Percentiles rank a stretch among this genome's conserved stretches.
These are phyloP conservation scores for Ovis aries DNA, from an alignment of 2,113 vertebrate species.

Conservation along the genomic window DNA sequence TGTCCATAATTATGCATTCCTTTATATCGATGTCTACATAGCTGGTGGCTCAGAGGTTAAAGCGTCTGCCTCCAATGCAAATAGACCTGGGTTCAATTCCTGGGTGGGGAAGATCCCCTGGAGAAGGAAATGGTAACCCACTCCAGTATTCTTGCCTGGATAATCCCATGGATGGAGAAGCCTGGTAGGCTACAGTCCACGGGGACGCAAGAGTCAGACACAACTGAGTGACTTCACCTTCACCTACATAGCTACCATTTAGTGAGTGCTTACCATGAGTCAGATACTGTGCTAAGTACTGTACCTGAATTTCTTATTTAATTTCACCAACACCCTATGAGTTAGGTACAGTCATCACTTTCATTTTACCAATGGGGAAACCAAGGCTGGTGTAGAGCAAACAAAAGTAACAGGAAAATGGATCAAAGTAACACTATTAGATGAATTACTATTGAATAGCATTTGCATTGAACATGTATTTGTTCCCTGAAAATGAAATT, in stretches of 20 bases:
- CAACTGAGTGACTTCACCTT: too few relatives aligned
- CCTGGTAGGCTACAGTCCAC: too few relatives aligned
- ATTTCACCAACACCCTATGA: not conserved
- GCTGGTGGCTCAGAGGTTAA: not conserved
- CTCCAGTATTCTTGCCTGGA: too few relatives aligned
- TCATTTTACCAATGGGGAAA: not conserved
- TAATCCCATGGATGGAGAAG: too few relatives aligned
- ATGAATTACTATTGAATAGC: not conserved
- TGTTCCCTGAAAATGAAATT: not conserved
- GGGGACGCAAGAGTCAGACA: too few relatives aligned
- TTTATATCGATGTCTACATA: not conserved
- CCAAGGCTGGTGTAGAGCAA: not conserved
- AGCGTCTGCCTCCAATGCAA: too few relatives aligned
- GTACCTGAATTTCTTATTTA: not conserved
- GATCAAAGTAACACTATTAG: not conserved
- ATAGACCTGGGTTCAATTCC: too few relatives aligned
- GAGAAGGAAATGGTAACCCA: too few relatives aligned
- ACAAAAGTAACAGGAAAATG: not conserved
- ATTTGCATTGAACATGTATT: not conserved
- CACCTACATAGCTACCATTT: not conserved
- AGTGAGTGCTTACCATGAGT: not conserved
- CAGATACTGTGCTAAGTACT: not conserved
- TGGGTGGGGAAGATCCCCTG: too few relatives aligned
- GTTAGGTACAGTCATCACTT: not conserved
- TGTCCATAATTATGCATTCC: not conserved